Base-by-base conservation (phyloP, 1,140 invertebrate genomes). In the Lepidostoma basale region DNA sequence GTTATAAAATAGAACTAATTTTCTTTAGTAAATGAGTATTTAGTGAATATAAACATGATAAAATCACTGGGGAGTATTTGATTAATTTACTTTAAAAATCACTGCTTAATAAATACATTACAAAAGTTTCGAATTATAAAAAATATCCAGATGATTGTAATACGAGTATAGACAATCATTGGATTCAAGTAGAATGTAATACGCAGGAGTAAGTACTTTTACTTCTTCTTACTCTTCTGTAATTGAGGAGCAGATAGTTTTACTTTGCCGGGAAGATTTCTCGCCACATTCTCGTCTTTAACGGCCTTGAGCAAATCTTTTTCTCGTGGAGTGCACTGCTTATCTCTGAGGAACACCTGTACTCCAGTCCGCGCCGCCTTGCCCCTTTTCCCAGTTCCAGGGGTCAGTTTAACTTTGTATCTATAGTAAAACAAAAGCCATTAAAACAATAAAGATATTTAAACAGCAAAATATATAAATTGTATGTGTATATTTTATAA, bases 181-280 rank as follows among this genome's bases (percentile, higher is more conserved):
- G n/a, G n/a, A n/a, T n/a, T n/a, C n/a, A n/a, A n/a, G n/a, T n/a
- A n/a, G n/a, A n/a, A n/a, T n/a, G n/a, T n/a, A n/a, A n/a, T n/a
- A n/a, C n/a, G n/a, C n/a, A n/a, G n/a, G n/a, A 5, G 23, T 49
- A 1, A 49, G 6, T 49, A 23, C 8, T 26, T 40, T n/a, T 62
- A 47, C 33, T 62, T 62, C 74, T 86, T 85, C 73, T 81, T 83
- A 66, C 84, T 75, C 73, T 87, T 89, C 75, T 89, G 88, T 60
- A 91, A 76, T 76, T 90, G 88, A 4, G 90, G 90, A n/a, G 90
- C 89, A 10, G 90, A 92, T 39, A 99, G 82, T 84, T 99, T 99
- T 0, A 99, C 96, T 85, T 98, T 98, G 67, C 96, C 96, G n/a
- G 98, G 98, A 76, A 99, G 89, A 85, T 99, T 98, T 75, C 95